Evolutionary conservation across 2,113 vertebrate species (phyloP).

Genomic region (Eublepharis macularius): DNA sequence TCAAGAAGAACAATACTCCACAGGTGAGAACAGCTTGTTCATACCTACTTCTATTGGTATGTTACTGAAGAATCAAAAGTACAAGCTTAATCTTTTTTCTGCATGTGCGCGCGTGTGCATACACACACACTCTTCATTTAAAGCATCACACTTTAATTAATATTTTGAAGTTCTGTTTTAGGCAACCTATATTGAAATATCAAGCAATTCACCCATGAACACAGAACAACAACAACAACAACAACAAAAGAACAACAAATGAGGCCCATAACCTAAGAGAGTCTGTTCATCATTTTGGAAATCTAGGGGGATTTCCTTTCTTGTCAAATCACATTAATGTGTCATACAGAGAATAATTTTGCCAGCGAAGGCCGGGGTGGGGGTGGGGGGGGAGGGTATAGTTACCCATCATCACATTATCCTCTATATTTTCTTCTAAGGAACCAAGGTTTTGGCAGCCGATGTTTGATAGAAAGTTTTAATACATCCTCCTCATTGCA

Average conservation of each 20-base stretch:
- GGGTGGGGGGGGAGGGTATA: conserved; percentile 22
- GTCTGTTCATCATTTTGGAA: conserved; percentile 11
- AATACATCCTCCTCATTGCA: conserved; percentile 60
- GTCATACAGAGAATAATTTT: conserved; percentile 31
- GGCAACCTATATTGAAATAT: not conserved
- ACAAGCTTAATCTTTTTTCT: not conserved
- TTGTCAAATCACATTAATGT: conserved; percentile 13
- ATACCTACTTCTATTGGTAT: not conserved
- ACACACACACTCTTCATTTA: not conserved
- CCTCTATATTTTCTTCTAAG: conserved; percentile 41
- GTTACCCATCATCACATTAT: conserved; percentile 46
- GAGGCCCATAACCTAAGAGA: conserved; percentile 11
- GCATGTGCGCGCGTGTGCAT: too few relatives aligned
- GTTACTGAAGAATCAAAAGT: not conserved
- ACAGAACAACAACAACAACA: too few relatives aligned
- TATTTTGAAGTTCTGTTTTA: not conserved
- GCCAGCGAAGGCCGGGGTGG: not conserved
- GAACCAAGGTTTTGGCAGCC: conserved; percentile 56
- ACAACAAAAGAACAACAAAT: not conserved
- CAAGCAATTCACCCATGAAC: not conserved
- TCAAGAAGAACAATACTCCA: too few relatives aligned
- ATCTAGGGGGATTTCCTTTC: conserved; percentile 29
- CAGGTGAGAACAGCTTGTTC: not conserved
- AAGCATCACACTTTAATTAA: not conserved
- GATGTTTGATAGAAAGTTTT: conserved; percentile 69